These are phyloP conservation scores for Hypothenemus hampei DNA, from an alignment of 1,140 invertebrate species.

Conservation along the genomic window DNA sequence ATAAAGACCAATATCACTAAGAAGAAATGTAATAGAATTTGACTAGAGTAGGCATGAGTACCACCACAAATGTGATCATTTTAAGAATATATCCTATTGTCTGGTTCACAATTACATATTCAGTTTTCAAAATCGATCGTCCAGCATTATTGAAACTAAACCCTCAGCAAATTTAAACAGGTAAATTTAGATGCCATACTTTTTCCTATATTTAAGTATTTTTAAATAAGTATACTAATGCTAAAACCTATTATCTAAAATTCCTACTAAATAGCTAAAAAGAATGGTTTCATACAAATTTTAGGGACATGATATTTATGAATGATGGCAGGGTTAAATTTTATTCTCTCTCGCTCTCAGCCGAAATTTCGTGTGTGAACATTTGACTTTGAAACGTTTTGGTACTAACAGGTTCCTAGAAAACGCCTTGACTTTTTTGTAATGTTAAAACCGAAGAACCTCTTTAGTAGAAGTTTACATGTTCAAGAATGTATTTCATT, in stretches of 20 bases:
- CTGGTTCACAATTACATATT: constrained; percentile 23
- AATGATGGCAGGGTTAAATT: constrained; percentile 20
- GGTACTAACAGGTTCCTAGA: no score
- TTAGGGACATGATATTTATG: constrained; percentile 25
- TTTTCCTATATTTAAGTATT: constrained; percentile 14
- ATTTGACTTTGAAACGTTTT: no score
- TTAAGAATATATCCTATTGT: constrained; percentile 20
- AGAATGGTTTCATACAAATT: constrained; percentile 20
- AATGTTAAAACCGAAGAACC: no score
- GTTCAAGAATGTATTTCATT: constrained; percentile 1
- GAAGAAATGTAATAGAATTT: not conserved
- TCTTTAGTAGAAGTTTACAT: no score
- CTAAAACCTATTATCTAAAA: constrained; percentile 25
- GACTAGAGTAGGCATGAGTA: constrained; percentile 14
- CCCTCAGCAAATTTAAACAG: not conserved
- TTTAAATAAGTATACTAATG: constrained; percentile 24
- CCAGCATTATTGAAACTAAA: constrained; percentile 1
- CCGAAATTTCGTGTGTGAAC: constrained; percentile 1
- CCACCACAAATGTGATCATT: constrained; percentile 12
- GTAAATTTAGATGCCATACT: constrained; percentile 26
- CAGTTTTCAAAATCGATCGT: no score
- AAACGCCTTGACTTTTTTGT: no score
- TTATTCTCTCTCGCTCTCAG: no score
- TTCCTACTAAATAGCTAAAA: constrained; percentile 25
- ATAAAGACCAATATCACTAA: not conserved